Evolutionary conservation across 2,113 vertebrate species (phyloP).

Genomic region (Rhinopomastus cyanomelas): DNA sequence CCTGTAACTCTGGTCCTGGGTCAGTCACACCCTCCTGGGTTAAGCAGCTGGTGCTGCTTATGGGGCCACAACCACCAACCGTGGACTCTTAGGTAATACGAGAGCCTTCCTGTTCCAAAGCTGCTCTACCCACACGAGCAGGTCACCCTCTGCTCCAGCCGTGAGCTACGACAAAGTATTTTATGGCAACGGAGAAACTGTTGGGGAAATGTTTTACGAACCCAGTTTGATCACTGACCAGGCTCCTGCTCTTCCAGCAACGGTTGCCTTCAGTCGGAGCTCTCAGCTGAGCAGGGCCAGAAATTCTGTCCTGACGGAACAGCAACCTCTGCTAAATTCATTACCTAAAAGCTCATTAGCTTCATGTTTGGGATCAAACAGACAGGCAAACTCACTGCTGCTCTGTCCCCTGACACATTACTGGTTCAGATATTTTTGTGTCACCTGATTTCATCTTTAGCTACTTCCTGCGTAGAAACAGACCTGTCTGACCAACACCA

Average conservation of each 20-base stretch:
- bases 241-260: neutral
- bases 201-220: neutral
- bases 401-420: neutral
- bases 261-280: neutral
- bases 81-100: neutral
- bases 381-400: neutral
- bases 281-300: neutral
- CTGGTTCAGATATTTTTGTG: neutral
- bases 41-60: neutral
- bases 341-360: too few species aligned
- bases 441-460: neutral
- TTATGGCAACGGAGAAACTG: neutral
- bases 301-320: neutral
- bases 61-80: neutral
- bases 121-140: neutral
- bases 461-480: neutral
- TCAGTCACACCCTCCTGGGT: neutral
- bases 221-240: neutral
- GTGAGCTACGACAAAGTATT: too few species aligned
- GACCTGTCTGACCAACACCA: neutral
- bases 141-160: too few species aligned
- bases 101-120: neutral
- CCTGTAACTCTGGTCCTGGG: neutral
- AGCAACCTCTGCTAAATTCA: too few species aligned
- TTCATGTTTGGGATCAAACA: conserved; percentile 13